Evolutionary conservation across 2,888 invertebrate genomes (phyloP).

Genomic region (Cristatella mucedo): DNA sequence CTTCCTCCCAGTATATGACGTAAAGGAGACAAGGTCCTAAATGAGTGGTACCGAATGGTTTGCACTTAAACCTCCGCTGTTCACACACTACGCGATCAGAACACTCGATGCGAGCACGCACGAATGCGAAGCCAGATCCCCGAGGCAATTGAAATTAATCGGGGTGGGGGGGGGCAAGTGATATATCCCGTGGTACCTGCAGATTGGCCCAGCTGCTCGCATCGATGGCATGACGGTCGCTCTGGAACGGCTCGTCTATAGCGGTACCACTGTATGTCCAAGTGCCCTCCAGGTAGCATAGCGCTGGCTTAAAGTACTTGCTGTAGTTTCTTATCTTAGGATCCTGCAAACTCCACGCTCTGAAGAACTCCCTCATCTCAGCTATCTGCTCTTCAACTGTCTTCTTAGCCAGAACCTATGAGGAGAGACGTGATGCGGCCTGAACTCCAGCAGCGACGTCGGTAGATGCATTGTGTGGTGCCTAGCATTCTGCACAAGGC

Average conservation of each 20-base stretch:
- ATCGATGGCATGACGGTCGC: slow-evolving; percentile 24
- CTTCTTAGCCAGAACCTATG: slow-evolving; percentile 11
- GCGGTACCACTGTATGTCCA: slow-evolving; percentile 16
- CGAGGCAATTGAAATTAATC: too few relatives aligned
- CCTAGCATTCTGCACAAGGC: too few relatives aligned
- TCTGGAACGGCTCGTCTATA: slow-evolving; percentile 23
- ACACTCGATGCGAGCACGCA: too few relatives aligned
- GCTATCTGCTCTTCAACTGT: slow-evolving; percentile 18
- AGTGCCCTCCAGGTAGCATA: slow-evolving; percentile 19
- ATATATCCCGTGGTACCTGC: too few relatives aligned
- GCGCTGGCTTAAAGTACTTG: slow-evolving; percentile 17
- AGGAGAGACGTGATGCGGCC: too few relatives aligned
- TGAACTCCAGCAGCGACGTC: too few relatives aligned
- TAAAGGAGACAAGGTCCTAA: slow-evolving; percentile 15
- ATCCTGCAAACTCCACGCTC: slow-evolving; percentile 14
- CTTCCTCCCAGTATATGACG: slow-evolving; percentile 18
- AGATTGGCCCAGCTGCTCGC: slow-evolving; percentile 19
- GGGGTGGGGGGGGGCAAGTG: too few relatives aligned
- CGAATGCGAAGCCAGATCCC: too few relatives aligned
- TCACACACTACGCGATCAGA: too few relatives aligned
- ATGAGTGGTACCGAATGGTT: too few relatives aligned
- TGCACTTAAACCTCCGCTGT: too few relatives aligned
- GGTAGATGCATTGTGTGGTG: too few relatives aligned
- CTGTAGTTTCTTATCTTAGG: slow-evolving; percentile 14
- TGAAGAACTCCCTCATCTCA: slow-evolving; percentile 19